Conservation (phyloP, 1,140 invertebrate species). For the Zaprionus kolodkinae region DNA sequence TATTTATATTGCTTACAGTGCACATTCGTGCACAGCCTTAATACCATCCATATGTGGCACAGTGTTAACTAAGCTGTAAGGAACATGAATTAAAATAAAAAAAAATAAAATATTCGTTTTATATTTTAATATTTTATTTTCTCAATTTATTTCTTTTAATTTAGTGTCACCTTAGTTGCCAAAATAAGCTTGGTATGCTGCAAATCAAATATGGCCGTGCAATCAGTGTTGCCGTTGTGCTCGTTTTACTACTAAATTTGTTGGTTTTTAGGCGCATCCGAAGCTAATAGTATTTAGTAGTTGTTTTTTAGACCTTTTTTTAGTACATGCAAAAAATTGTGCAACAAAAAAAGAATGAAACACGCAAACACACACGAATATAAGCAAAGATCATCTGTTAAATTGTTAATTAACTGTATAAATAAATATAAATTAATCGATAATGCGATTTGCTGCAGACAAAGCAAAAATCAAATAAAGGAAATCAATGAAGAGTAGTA, state of each 20-base stretch:
- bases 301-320: background rate
- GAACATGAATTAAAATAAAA: background rate
- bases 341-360: background rate
- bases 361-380: background rate
- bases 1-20: conserved; percentile 28
- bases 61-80: background rate
- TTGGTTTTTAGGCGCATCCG: background rate
- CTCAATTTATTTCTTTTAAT: background rate
- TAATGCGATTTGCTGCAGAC: background rate
- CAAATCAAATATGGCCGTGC: background rate
- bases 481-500: too few species aligned
- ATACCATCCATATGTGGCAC: background rate
- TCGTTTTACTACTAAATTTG: background rate
- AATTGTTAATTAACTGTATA: conserved; percentile 12
- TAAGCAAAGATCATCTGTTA: background rate
- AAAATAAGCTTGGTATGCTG: background rate
- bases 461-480: conserved; percentile 1
- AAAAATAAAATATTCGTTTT: too few species aligned
- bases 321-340: background rate
- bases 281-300: background rate
- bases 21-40: background rate
- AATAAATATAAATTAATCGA: conserved; percentile 11
- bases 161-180: background rate
- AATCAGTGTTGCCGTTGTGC: background rate
- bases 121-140: background rate